Conservation (phyloP, 2,113 vertebrate genomes). For the Egretta garzetta region DNA sequence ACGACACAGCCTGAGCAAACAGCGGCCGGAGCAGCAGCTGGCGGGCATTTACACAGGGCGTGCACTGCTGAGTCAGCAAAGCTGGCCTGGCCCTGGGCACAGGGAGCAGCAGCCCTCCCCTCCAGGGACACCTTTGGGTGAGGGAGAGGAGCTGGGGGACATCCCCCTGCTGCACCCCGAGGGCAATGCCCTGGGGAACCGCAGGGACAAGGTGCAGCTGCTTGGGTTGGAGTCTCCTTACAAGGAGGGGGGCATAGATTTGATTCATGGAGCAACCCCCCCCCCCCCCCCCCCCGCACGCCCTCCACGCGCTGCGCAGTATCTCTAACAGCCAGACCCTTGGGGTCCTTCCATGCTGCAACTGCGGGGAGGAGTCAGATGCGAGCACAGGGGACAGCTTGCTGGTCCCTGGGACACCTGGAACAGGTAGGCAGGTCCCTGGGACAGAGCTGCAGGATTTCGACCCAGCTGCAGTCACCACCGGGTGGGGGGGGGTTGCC, state of each 20-base stretch:
- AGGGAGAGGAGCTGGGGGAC: neutral
- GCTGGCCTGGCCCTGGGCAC: fast-evolving
- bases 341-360: neutral
- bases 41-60: neutral
- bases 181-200: fast-evolving
- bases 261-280: neutral
- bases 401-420: neutral
- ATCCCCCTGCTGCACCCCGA: neutral
- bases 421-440: neutral
- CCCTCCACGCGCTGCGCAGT: too few species aligned
- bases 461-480: neutral
- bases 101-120: neutral
- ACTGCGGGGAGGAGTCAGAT: neutral
- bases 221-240: neutral
- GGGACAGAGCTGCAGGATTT: neutral
- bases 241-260: fast-evolving
- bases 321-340: neutral
- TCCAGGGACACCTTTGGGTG: neutral
- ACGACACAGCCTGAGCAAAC: neutral
- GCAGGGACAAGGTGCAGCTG: fast-evolving
- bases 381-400: neutral
- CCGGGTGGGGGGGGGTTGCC: neutral
- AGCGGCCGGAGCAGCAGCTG: neutral
- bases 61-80: constrained; percentile 42
- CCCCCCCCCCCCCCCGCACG: too few species aligned